Evolutionary conservation across 2,888 invertebrate species (phyloP).

Genomic region (Salticus scenicus): DNA sequence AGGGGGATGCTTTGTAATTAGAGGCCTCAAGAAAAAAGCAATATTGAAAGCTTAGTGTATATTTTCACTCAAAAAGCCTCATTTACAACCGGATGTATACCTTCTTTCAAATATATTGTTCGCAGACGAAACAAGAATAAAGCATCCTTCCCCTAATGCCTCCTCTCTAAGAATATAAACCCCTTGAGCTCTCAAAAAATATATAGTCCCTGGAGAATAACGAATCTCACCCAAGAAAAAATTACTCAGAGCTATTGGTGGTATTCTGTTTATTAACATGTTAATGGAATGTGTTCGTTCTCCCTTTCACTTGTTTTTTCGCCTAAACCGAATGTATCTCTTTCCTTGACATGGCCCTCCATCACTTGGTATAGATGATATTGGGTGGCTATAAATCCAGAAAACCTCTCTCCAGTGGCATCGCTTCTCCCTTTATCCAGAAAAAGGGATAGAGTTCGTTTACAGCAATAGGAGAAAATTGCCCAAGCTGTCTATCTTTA

Average conservation of each 20-base stretch:
- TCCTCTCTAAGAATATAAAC: constrained; percentile 48
- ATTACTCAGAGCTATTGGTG: constrained; percentile 36
- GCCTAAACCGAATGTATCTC: constrained; percentile 51
- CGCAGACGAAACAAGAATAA: too few relatives aligned
- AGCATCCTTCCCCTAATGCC: constrained; percentile 16
- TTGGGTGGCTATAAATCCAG: constrained; percentile 59
- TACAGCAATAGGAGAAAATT: constrained; percentile 9
- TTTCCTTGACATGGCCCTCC: constrained; percentile 51
- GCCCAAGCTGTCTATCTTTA: neutral
- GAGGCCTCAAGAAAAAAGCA: too few relatives aligned
- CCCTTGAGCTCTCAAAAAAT: constrained; percentile 13
- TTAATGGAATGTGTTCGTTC: constrained; percentile 45
- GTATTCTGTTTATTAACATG: constrained; percentile 69
- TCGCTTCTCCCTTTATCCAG: neutral
- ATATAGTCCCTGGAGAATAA: constrained; percentile 7
- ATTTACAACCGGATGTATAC: too few relatives aligned
- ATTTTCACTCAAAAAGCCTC: too few relatives aligned
- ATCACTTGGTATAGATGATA: constrained; percentile 62
- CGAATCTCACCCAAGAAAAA: constrained; percentile 14
- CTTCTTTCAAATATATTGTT: too few relatives aligned
- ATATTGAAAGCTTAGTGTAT: too few relatives aligned
- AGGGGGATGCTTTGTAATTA: too few relatives aligned
- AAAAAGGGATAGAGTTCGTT: constrained; percentile 5
- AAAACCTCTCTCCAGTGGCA: constrained; percentile 20
- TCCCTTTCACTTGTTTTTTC: constrained; percentile 13